Base-by-base conservation (phyloP, 2,113 vertebrate species). In the Calyptomena viridis region DNA sequence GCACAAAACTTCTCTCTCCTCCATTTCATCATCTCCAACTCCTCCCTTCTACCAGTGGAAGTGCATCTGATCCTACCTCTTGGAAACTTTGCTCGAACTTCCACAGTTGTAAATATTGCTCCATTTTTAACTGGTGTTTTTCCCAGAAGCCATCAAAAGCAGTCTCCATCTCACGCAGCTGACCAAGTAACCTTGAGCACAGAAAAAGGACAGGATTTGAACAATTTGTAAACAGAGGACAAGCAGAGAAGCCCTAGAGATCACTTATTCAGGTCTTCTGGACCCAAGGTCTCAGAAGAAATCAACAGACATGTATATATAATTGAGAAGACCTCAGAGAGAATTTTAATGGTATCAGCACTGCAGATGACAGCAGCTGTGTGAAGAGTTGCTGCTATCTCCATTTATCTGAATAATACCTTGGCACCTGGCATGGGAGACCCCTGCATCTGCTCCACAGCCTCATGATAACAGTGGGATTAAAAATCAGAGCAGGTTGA, bases 71-170 rank as follows among this genome's bases (percentile, higher is more conserved):
- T 79, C 96, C 67, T 94, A 99, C 99, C 98, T 99, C 98, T 93
- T 99, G 97, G 94, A 99, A 99, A 97, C 98, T 98, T 84, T 99
- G 98, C 93, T 99, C 99, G 93, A 99, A 99, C 97, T 98, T 98
- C 96, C 99, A 98, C 30, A 99, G 95, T 37, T 99, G 99, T 82
- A 99, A 96, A 94, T 99, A 99, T 73, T 99, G 99, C 79, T 99
- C 98, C 96, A 99, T 98, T 97, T 99, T 99, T 50, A 99, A 97
- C 84, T 99, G 99, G 77, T 99, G 99, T 87, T 99, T 99, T 92
- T 99, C 99, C 98, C 99, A 99, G 98, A 99, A 99, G 91, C 99
- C 99, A 52, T 99, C 99, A 87, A 99, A 99, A 79, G 99, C 99
- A 12, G 95, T 98, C 97, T 99, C 99, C 99, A 99, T 99, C 95